A percentile compares a stretch with the other conserved stretches of the same genome.
These are phyloP conservation scores for Ailuropoda melanoleuca DNA, from an alignment of 2,113 vertebrate genomes.

Conservation along the genomic window DNA sequence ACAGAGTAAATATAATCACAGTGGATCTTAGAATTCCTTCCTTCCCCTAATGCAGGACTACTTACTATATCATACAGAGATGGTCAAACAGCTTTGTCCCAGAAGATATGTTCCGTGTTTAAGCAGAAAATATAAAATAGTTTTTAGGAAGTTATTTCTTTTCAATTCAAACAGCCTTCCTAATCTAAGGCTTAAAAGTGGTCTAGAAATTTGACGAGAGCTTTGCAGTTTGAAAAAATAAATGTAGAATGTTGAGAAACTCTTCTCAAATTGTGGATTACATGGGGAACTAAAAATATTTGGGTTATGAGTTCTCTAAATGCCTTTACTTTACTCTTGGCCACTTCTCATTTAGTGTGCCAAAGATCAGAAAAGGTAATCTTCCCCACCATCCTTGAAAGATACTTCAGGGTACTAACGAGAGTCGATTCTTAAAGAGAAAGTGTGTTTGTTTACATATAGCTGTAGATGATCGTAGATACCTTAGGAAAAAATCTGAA, in stretches of 20 bases:
- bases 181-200: background rate
- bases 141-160: background rate
- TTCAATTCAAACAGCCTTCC: background rate
- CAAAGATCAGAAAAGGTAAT: background rate
- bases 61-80: background rate
- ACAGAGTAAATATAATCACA: background rate
- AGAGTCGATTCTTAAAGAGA: background rate
- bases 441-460: background rate
- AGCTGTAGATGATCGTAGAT: background rate
- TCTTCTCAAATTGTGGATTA: background rate
- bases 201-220: background rate
- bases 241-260: background rate
- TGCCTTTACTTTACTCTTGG: background rate
- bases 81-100: background rate
- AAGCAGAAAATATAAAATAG: slow-evolving; percentile 7
- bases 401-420: background rate
- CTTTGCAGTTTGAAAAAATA: background rate
- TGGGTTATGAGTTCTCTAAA: background rate
- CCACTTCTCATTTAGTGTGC: background rate
- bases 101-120: background rate
- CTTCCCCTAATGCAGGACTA: background rate
- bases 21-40: background rate
- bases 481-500: background rate
- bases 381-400: background rate
- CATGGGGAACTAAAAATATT: background rate